phyloP scores from a whole-genome alignment of 2,888 invertebrate species.

The Amphipoea oculea region DNA sequence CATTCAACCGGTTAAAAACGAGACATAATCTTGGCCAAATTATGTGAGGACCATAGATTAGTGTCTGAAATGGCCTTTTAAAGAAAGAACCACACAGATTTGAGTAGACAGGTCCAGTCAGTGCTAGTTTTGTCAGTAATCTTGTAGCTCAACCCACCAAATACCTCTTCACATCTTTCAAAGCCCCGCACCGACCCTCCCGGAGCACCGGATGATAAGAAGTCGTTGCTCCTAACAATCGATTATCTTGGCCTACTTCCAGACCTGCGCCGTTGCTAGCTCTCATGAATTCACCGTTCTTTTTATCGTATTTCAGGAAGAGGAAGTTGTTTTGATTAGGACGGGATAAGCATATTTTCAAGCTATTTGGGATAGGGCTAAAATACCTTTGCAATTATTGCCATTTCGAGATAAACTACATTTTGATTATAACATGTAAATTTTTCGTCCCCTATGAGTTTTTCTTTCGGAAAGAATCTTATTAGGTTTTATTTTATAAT shows the following conservation, averaged over 20 bases:
- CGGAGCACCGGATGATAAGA: slow-evolving; percentile 33
- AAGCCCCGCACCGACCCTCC: slow-evolving; percentile 3
- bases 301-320: neutral
- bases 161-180: neutral
- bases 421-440: neutral
- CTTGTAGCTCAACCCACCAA: neutral
- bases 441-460: too few relatives aligned
- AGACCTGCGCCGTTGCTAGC: slow-evolving; percentile 12
- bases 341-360: neutral
- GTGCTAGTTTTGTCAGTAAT: neutral
- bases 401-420: neutral
- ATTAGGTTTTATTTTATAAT: neutral
- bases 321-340: neutral
- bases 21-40: neutral
- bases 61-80: neutral
- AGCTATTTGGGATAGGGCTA: neutral
- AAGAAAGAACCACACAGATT: neutral
- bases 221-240: slow-evolving; percentile 56
- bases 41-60: neutral
- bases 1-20: neutral
- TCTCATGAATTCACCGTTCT: slow-evolving; percentile 19
- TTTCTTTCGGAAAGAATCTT: neutral
- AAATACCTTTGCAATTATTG: neutral
- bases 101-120: neutral
- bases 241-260: slow-evolving; percentile 52